phyloP scores from a whole-genome alignment of 2,888 invertebrate species.

The Lasioglossum malachurum region DNA sequence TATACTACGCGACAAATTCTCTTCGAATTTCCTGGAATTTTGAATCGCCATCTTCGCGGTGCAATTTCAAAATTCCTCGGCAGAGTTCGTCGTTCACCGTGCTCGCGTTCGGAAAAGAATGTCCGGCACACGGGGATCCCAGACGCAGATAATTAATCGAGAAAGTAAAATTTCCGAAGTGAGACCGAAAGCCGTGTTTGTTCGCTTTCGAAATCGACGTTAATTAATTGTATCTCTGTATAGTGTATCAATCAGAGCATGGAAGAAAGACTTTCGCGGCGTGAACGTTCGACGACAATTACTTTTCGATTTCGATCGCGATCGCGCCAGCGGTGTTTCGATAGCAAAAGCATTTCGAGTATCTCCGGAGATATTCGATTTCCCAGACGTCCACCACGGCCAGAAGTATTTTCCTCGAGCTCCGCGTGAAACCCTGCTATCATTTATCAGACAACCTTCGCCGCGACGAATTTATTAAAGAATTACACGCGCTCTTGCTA shows the following conservation, averaged over 20 bases:
- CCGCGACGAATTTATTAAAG: slow-evolving; percentile 34
- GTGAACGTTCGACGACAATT: slow-evolving; percentile 8
- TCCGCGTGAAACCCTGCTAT: not conserved
- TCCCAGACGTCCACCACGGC: not conserved
- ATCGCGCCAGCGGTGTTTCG: not conserved
- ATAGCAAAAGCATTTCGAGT: not conserved
- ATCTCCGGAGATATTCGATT: not conserved
- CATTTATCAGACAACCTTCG: not conserved
- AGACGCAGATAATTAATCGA: not conserved
- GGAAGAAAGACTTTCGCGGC: slow-evolving; percentile 9
- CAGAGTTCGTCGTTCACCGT: no score
- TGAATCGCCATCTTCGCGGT: no score
- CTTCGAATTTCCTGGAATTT: no score
- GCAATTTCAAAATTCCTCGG: no score
- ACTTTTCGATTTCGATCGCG: not conserved
- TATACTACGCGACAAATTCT: no score
- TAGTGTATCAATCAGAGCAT: not conserved
- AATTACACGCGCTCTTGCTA: slow-evolving; percentile 39
- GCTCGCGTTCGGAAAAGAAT: not conserved
- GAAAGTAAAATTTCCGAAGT: slow-evolving; percentile 12
- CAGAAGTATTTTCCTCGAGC: not conserved
- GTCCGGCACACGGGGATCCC: not conserved
- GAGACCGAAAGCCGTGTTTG: not conserved
- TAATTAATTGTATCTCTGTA: not conserved
- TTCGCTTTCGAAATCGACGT: slow-evolving; percentile 2